Base-by-base conservation (phyloP, 1,140 invertebrate species). In the Neocloeon triangulifer region DNA sequence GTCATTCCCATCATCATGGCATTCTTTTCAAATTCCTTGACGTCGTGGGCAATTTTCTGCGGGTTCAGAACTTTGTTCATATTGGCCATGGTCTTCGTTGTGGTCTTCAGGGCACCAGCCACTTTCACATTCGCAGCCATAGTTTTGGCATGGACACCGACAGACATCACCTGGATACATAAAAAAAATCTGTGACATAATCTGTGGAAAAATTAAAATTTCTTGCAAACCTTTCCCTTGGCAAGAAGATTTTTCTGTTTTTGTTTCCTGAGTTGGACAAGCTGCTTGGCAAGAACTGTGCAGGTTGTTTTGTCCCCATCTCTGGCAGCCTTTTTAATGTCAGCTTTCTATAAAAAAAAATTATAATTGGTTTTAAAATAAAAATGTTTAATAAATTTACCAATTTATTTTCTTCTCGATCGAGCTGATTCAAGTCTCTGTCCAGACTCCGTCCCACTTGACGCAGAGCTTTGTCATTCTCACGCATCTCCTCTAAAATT, bases 1-100 rank as follows among this genome's bases (percentile, higher is more conserved):
- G 79, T 80, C 81, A 92, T 89, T 40, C 78, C 79, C 76, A 92
- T 82, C 50, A 79, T 81, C 44, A 70, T 70, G 44, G 70, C 70
- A 30, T 79, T 77, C 47, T 69, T 68, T 45, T 69, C 64, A 55
- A 92, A 92, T 9, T 78, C 71, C 42, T 73, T 64, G 60, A 88
- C 69, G 29, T 72, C 76, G 39, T 73, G 71, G 3, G 71, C 69
- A 14, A 88, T 66, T 47, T 82, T 66, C 47, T 77, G 69, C 19
- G 85, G 78, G 38, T 84, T 79, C 68, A 89, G 73, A 4, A 82
- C 54, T 46, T 73, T 77, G 46, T 92, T 89, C 65, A 89, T 85
- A 38, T 63, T 60, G 9, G 64, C 66, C 82, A 92, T 88, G 1
- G 82, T 78, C 54, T 80, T 77, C 4, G 79, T 67, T 5, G 84